Conservation (phyloP, 2,113 vertebrate genomes). For the Emydocephalus ijimae region DNA sequence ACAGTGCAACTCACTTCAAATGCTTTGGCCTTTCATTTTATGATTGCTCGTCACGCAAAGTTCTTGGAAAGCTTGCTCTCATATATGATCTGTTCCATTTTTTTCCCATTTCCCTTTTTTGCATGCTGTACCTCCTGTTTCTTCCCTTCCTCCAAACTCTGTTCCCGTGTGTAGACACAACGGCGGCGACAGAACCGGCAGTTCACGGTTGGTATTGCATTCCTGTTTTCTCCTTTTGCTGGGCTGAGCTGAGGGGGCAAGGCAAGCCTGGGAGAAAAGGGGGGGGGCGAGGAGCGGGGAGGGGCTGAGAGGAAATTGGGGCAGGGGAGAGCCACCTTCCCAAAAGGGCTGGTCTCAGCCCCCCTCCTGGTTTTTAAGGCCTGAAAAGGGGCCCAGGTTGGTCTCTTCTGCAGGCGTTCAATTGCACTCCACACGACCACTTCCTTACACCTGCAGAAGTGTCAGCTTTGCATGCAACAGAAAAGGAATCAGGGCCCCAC, state of each 20-base stretch:
- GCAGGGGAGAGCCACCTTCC: slow-evolving; percentile 55
- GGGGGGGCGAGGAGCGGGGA: neutral
- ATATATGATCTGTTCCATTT: slow-evolving; percentile 89
- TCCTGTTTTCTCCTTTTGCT: slow-evolving; percentile 78
- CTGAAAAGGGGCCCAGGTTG: slow-evolving; percentile 58
- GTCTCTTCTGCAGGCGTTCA: slow-evolving; percentile 59
- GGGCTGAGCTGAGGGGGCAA: slow-evolving; percentile 75
- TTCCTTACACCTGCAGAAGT: neutral
- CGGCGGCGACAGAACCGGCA: slow-evolving; percentile 82
- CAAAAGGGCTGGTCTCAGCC: slow-evolving; percentile 50
- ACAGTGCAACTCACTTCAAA: slow-evolving; percentile 83
- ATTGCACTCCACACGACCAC: neutral
- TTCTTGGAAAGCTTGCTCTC: slow-evolving; percentile 84
- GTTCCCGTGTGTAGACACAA: slow-evolving; percentile 85
- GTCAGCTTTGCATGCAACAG: rapidly evolving
- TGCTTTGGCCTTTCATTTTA: slow-evolving; percentile 83
- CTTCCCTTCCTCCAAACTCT: slow-evolving; percentile 85
- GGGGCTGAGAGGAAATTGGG: neutral
- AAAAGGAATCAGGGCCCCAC: rapidly evolving
- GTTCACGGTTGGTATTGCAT: slow-evolving; percentile 86
- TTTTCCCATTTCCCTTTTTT: slow-evolving; percentile 86
- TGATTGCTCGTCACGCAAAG: slow-evolving; percentile 82
- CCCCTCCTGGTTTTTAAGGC: slow-evolving; percentile 42
- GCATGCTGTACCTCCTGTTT: slow-evolving; percentile 86
- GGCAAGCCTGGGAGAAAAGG: slow-evolving; percentile 72